These are phyloP conservation scores for Sphaeridia pumilis DNA, from an alignment of 2,888 invertebrate species.

Conservation along the genomic window DNA sequence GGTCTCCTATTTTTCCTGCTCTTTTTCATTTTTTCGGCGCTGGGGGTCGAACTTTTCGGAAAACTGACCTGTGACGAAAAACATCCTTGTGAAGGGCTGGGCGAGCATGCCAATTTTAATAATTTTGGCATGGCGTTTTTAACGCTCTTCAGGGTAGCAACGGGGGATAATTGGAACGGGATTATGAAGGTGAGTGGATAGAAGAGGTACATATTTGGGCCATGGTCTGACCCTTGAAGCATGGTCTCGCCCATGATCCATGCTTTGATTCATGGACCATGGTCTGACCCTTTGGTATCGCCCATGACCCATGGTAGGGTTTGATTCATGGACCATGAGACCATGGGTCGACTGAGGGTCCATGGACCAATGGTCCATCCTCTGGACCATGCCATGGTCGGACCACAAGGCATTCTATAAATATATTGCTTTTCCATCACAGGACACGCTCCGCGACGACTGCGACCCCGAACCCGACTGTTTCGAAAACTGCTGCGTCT, in stretches of 20 bases:
- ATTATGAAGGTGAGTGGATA: constrained; percentile 91
- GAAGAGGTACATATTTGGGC: no score
- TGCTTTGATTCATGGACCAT: no score
- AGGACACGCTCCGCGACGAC: constrained; percentile 61
- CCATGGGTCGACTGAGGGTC: no score
- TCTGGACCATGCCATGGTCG: no score
- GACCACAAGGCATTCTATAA: no score
- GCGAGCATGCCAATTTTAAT: constrained; percentile 97
- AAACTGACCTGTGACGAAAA: constrained; percentile 84
- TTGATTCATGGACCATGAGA: no score
- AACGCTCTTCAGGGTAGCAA: constrained; percentile 96
- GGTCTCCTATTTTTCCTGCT: constrained; percentile 95
- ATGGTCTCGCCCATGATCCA: no score
- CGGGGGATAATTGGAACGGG: constrained; percentile 99
- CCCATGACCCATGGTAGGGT: no score
- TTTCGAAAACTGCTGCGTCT: constrained; percentile 96
- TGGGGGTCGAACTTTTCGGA: constrained; percentile 97
- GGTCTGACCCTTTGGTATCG: no score
- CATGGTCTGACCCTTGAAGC: no score
- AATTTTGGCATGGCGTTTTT: constrained; percentile 99
- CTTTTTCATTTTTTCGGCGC: constrained; percentile 98
- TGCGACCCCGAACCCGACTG: constrained; percentile 86
- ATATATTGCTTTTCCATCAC: no score
- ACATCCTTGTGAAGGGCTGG: constrained; percentile 89
- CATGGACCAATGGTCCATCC: no score